These are phyloP conservation scores for Amphiura filiformis DNA, from an alignment of 35 echinoderm and acorn worm species.

Conservation along the genomic window DNA sequence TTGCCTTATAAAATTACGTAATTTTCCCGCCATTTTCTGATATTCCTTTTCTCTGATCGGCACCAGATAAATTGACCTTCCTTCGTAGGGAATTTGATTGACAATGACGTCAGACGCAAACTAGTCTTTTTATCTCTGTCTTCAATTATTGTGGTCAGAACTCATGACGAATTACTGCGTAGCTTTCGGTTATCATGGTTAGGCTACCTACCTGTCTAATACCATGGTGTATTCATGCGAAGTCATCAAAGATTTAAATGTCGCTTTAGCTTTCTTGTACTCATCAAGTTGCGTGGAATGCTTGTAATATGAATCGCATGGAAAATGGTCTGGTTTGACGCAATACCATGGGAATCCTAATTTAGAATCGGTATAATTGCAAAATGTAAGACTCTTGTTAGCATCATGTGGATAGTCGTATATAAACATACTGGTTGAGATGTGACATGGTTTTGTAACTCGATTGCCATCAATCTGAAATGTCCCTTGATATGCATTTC, in stretches of 20 bases:
- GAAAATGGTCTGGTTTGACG: neutral
- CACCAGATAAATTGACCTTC: too few species aligned
- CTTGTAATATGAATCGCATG: neutral
- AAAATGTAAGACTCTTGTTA: neutral
- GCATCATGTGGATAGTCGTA: neutral
- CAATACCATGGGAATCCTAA: neutral
- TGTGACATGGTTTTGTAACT: neutral
- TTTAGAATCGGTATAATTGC: neutral
- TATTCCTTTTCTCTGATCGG: too few species aligned
- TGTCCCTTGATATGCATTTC: neutral
- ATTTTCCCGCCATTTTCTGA: too few species aligned
- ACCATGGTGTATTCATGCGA: neutral
- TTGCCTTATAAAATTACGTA: too few species aligned
- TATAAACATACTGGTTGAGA: neutral
- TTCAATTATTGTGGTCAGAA: too few species aligned
- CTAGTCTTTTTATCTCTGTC: too few species aligned
- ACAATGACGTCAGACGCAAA: too few species aligned
- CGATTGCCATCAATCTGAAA: neutral
- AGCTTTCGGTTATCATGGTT: too few species aligned
- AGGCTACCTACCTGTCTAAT: neutral
- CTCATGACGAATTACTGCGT: too few species aligned
- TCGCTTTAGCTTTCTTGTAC: neutral
- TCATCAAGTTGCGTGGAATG: neutral
- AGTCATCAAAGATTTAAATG: neutral
- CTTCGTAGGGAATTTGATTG: too few species aligned